Base-by-base conservation (phyloP, 2,888 invertebrate species). In the Drosophila borealis region DNA sequence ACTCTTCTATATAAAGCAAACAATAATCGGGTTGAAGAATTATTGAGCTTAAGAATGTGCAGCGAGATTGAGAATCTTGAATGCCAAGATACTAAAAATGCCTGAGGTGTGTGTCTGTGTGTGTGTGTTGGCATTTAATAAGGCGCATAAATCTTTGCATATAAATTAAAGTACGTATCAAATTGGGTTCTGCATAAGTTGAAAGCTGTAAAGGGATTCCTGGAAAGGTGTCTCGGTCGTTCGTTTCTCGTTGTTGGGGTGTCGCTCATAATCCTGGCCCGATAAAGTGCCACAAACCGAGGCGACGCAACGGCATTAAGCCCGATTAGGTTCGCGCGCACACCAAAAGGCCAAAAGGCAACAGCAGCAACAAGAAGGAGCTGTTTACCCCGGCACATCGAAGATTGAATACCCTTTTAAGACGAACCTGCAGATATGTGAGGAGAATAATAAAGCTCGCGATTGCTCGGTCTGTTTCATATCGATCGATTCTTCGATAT, bases 261-360 rank as follows among this genome's bases (percentile, higher is more conserved):
- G 69, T 66, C 53, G 61, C 46, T 60, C 54, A 49, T 61, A 73
- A 69, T 72, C 69, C 53, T 62, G 45, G 48, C 11, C 37, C 29
- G 70, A 73, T 73, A 62, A 69, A 62, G 42, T 61, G 61, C 60
- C 61, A 57, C 50, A 70, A 70, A 54, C 74, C 56, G 44, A 41
- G 70, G 54, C 50, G 36, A 37, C 42, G 59, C 82, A 66, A 69
- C 74, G 84, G 87, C 88, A 80, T 83, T 83, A 88, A 83, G 88
- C 83, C 82, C 74, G 82, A 88, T 82, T 82, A 88, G 86, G 77
- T 62, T 74, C 71, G 42, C 54, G 64, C 41, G 37, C 19, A 48
- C 61, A 41, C 50, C 42, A 34, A 54, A 49, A 51, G 39, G 33
- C 25, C 34, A 45, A 21, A 53, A 53, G 17, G 53, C 53, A 53